Base-by-base conservation (phyloP, 1,140 invertebrate genomes). In the Melitaea cinxia region DNA sequence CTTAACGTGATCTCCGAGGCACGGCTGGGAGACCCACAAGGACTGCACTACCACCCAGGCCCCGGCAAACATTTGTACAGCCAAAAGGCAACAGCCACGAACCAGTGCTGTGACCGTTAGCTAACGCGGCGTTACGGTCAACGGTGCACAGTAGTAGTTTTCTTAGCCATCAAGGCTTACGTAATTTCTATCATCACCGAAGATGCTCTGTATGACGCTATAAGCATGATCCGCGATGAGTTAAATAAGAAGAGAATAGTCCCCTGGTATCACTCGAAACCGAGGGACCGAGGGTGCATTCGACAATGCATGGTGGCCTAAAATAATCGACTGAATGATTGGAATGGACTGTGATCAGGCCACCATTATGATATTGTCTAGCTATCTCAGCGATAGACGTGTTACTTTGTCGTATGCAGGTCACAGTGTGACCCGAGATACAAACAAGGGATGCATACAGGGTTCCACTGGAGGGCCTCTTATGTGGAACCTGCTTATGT, bases 251-350 rank as follows among this genome's bases (percentile, higher is more conserved):
- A 37, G 23, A 28, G 26, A 24, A 56, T 64, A 2, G 52, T 59
- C 0, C 33, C 0, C 10, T 65, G 0, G 26, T 72, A 0, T 71
- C 61, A 0, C 42, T 83, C 0, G 83, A 83, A n/a, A n/a, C n/a
- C n/a, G n/a, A n/a, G n/a, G n/a, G 47, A 81, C 83, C 6, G 39
- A 65, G 5, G 80, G 73, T 0, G 81, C 81, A 0, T 85, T 83
- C 37, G 80, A 83, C 50, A 73, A 73, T 35, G 55, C 76, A 0
- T 72, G 76, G 70, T 82, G 76, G 76, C 37, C 37, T 0, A 39
- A 15, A 15, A 12, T 39, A 0, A n/a, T 39, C 4, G 14, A 39
- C 2, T 14, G 17, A 39, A n/a, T 39, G 0, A 39, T 39, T 0
- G 10, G 4, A 0, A 39, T 15, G 7, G 10, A 14, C 3, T 5